Conservation (phyloP, 2,888 invertebrate species). For the Anagyrus pseudococci region DNA sequence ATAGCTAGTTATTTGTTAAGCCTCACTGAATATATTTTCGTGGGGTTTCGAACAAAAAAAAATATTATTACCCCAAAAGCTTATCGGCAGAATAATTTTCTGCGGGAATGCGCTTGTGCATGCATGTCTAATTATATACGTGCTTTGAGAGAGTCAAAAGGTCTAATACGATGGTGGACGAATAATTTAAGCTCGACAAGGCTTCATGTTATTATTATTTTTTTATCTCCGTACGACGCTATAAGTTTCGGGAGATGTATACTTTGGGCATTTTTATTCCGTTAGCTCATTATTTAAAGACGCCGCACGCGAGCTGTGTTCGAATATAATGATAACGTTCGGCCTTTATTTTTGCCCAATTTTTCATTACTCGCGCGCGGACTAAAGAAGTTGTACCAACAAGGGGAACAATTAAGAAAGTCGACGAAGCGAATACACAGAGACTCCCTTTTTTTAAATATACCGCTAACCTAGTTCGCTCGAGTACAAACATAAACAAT, state of each 20-base stretch:
- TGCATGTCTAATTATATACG: background rate
- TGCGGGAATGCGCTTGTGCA: background rate
- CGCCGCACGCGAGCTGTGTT: conserved; percentile 17
- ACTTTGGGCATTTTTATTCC: conserved; percentile 21
- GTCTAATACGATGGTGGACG: background rate
- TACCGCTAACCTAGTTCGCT: conserved; percentile 3
- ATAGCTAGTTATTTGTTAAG: too few species aligned
- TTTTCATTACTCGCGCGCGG: conserved; percentile 15
- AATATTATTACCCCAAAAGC: background rate
- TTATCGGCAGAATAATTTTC: background rate
- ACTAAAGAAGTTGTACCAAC: conserved; percentile 20
- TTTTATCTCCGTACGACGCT: conserved; percentile 1
- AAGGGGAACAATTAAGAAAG: conserved; percentile 9
- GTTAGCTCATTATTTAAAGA: conserved; percentile 31
- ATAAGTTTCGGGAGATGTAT: conserved; percentile 15
- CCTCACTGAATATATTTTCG: too few species aligned
- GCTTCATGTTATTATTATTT: conserved; percentile 1
- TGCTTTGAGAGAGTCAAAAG: conserved; percentile 2
- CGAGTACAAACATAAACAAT: too few species aligned
- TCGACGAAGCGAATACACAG: conserved; percentile 1
- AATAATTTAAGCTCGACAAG: conserved; percentile 12
- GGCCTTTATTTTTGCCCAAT: conserved; percentile 14
- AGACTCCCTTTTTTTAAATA: background rate
- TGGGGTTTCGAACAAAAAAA: too few species aligned
- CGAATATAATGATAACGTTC: conserved; percentile 27